Evolutionary conservation across 2,797 vertebrate genomes (phyloP).

Genomic region (Brachyrhaphis roseni): DNA sequence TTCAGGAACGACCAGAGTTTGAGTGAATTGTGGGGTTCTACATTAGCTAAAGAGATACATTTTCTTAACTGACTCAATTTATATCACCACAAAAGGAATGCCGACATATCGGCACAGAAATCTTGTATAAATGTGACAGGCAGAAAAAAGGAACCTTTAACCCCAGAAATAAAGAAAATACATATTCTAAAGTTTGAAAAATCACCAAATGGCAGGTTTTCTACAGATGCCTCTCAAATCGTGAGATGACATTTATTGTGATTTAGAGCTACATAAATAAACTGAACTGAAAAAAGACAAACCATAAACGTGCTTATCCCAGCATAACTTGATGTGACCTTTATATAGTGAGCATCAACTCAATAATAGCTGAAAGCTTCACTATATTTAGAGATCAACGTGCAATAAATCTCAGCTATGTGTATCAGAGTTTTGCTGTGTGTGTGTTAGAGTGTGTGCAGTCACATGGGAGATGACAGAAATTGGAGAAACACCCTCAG

Average conservation of each 20-base stretch:
- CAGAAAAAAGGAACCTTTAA: neutral
- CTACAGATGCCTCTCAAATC: too few relatives aligned
- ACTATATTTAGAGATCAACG: neutral
- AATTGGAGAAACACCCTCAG: slow-evolving; percentile 30
- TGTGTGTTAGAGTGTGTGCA: slow-evolving; percentile 2
- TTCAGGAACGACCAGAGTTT: neutral
- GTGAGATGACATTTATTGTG: too few relatives aligned
- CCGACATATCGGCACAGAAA: neutral
- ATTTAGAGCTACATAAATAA: too few relatives aligned
- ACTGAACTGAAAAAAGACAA: neutral
- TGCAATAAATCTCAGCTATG: neutral
- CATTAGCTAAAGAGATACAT: neutral
- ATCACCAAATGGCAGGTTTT: too few relatives aligned
- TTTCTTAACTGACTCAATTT: neutral
- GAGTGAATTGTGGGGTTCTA: neutral
- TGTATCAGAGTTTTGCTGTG: neutral
- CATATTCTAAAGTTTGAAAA: neutral
- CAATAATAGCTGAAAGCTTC: neutral
- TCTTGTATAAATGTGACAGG: neutral
- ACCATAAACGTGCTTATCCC: neutral
- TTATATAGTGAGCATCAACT: neutral
- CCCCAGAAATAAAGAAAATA: neutral
- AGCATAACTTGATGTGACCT: neutral
- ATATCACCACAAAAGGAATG: neutral
- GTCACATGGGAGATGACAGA: slow-evolving; percentile 19